A percentile compares a stretch with the other conserved stretches of the same genome.
These are phyloP conservation scores for Hemichromis elongatus DNA, from an alignment of 2,113 vertebrate species.

Conservation along the genomic window DNA sequence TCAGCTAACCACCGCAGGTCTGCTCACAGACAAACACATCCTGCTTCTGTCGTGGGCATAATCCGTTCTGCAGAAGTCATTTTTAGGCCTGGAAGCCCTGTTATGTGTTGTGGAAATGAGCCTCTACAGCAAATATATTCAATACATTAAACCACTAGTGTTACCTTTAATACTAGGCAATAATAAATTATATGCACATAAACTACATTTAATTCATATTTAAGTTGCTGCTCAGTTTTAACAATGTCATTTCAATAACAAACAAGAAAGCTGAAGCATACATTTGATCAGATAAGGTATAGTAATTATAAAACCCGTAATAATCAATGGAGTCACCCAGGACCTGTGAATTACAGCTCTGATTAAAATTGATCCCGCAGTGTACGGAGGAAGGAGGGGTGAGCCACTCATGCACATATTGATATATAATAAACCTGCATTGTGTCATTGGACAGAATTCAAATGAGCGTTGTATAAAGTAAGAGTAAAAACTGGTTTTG, in stretches of 20 bases:
- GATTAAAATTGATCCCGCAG: not conserved
- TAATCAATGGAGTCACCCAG: conserved; percentile 21
- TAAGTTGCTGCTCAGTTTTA: not conserved
- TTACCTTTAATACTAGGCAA: not conserved
- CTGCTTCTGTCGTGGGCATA: conserved; percentile 20
- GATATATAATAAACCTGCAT: not conserved
- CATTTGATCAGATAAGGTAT: conserved; percentile 32
- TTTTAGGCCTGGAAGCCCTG: conserved; percentile 3
- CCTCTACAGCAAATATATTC: not conserved
- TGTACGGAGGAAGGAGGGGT: not conserved
- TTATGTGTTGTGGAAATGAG: not conserved
- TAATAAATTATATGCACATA: not conserved
- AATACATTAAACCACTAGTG: not conserved
- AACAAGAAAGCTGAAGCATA: not conserved
- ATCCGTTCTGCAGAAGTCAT: conserved; percentile 23
- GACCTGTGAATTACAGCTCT: not conserved
- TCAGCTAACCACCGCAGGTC: not conserved
- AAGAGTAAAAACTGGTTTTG: not conserved
- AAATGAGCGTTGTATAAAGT: not conserved
- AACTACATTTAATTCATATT: not conserved
- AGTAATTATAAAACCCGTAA: conserved; percentile 31
- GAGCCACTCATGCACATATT: not conserved
- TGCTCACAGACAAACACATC: conserved; percentile 12
- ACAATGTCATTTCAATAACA: conserved; percentile 50
- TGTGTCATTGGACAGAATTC: not conserved